phyloP scores from a whole-genome alignment of 2,888 invertebrate species.

The Heliconius charithonia region DNA sequence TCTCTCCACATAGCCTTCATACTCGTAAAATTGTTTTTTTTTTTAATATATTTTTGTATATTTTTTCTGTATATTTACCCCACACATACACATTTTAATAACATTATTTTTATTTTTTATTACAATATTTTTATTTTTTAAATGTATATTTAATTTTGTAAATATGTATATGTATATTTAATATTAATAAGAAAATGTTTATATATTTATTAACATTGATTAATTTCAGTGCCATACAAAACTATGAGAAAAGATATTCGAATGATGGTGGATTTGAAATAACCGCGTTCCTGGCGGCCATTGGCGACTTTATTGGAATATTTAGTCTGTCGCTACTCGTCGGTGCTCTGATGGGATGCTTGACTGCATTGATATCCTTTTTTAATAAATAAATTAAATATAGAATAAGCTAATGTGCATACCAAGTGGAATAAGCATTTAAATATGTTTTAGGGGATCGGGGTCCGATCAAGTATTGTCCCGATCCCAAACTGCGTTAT shows the following conservation, averaged over 20 bases:
- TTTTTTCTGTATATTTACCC: no score
- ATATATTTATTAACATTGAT: neutral
- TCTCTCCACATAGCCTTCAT: neutral
- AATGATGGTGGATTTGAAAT: constrained; percentile 94
- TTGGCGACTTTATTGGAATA: constrained; percentile 96
- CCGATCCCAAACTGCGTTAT: neutral
- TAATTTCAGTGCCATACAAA: constrained; percentile 90
- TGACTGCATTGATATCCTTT: constrained; percentile 96
- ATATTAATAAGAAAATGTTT: neutral
- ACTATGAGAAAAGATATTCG: constrained; percentile 93
- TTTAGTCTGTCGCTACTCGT: constrained; percentile 96
- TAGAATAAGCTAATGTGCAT: neutral
- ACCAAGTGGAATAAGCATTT: neutral
- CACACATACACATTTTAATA: no score
- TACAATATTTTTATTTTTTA: no score
- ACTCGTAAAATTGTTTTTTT: neutral
- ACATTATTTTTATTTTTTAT: no score
- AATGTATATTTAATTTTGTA: neutral
- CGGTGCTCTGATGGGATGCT: constrained; percentile 96
- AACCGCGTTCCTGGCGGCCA: constrained; percentile 92
- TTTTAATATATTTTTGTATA: no score
- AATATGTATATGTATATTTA: neutral
- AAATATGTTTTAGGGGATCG: neutral
- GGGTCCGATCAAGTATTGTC: neutral
- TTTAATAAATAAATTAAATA: constrained; percentile 59